Conservation (phyloP, 2,888 invertebrate genomes). For the Drosophila fungiperda region DNA sequence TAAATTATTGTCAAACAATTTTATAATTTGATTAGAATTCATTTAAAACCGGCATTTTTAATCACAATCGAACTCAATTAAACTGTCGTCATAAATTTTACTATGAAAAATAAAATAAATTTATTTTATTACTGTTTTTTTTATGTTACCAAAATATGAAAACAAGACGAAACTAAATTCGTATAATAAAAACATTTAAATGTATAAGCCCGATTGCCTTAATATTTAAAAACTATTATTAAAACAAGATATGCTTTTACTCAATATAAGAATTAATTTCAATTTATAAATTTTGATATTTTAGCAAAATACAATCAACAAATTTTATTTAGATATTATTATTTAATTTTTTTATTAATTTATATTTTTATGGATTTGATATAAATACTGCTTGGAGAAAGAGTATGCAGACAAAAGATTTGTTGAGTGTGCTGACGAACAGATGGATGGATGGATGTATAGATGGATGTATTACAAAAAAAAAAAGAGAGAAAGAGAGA, state of each 20-base stretch:
- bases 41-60: not conserved
- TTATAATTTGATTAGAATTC: no score
- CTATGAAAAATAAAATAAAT: no score
- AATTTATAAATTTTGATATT: not conserved
- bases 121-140: no score
- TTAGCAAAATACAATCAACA: not conserved
- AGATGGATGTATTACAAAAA: conserved; percentile 9
- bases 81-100: not conserved
- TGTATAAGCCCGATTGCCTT: not conserved
- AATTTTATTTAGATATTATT: not conserved
- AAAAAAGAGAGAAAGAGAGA: not conserved
- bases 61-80: not conserved
- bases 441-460: conserved; percentile 12
- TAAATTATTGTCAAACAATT: no score
- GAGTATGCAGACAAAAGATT: conserved; percentile 37
- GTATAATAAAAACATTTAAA: not conserved
- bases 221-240: not conserved
- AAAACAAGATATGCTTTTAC: not conserved
- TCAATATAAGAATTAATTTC: not conserved
- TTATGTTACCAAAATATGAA: no score
- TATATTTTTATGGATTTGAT: not conserved
- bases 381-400: conserved; percentile 4
- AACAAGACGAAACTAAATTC: not conserved
- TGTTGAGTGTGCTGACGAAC: conserved; percentile 29
- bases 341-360: not conserved